Evolutionary conservation across 2,113 vertebrate genomes (phyloP).

Genomic region (Alces alces): DNA sequence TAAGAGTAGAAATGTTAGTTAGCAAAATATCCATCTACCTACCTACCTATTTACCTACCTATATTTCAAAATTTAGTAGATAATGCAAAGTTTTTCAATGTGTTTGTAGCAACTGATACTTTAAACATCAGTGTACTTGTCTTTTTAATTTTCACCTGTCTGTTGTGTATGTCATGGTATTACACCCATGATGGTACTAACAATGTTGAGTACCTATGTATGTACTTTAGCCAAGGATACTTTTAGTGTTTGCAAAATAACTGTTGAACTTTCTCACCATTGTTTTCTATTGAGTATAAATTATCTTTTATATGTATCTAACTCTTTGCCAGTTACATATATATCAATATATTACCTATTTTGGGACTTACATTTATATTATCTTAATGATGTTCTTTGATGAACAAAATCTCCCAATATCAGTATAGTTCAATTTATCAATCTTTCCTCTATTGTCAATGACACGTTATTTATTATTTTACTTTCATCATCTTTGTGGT

Average conservation of each 20-base stretch:
- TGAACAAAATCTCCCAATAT: neutral
- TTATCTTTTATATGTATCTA: neutral
- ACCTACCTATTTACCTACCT: neutral
- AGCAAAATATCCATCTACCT: neutral
- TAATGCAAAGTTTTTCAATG: neutral
- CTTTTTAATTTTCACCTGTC: neutral
- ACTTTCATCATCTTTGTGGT: neutral
- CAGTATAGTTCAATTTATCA: neutral
- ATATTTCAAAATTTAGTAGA: neutral
- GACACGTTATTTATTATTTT: neutral
- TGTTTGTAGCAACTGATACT: neutral
- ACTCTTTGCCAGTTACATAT: neutral
- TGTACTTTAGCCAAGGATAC: neutral
- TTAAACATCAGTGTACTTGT: neutral
- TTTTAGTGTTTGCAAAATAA: neutral
- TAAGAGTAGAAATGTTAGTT: neutral
- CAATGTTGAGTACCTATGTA: neutral
- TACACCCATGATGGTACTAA: neutral
- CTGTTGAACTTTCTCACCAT: neutral
- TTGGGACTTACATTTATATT: neutral
- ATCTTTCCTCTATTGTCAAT: neutral
- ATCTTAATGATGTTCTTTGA: neutral
- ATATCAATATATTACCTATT: neutral
- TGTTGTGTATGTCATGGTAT: neutral
- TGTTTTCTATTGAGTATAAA: neutral